Base-by-base conservation (phyloP, 2,797 vertebrate species). In the Micropoecilia bifurca region DNA sequence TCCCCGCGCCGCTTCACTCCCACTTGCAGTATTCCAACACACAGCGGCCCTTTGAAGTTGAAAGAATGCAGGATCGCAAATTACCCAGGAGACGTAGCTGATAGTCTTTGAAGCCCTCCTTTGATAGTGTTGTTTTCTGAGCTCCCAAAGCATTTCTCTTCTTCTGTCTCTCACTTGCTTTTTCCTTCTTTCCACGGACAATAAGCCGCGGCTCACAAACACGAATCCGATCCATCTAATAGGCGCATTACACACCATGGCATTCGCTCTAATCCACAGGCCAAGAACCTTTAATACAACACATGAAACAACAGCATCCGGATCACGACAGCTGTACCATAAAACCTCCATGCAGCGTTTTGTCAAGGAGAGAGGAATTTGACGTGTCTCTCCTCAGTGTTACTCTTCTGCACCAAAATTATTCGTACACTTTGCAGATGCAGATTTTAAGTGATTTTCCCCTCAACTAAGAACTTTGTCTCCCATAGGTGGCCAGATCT, bases 41-140 rank as follows among this genome's bases (percentile, higher is more conserved):
- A 95, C 94, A 95, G 93, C 92, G 83, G 94, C 93, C 92, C 97
- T 98, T 98, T 99, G 97, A 98, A 98, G 97, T 97, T 94, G 94
- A 93, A 96, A 97, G 97, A 97, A 97, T 96, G 95, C 94, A 90
- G 93, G 97, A 97, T 98, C 93, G 96, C 96, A 97, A 97, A 98
- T 98, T 96, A 97, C 98, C 98, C 98, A 85, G 94, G 98, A 99
- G 98, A 98, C 96, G 88, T 88, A 90, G 93, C 95, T 94, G 96
- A 95, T 96, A 95, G 97, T 96, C 98, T 99, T 99, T 99, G 98
- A 99, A 99, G 97, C 96, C 93, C 93, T 96, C 95, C 97, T 99
- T 99, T 99, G 98, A 98, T 98, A 97, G 95, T 85, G 93, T 96
- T 91, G 94, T 94, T 96, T 96, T 96, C 97, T 94, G 83, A 86